Evolutionary conservation across 2,888 invertebrate species (phyloP).

Genomic region (Heliconius sara): DNA sequence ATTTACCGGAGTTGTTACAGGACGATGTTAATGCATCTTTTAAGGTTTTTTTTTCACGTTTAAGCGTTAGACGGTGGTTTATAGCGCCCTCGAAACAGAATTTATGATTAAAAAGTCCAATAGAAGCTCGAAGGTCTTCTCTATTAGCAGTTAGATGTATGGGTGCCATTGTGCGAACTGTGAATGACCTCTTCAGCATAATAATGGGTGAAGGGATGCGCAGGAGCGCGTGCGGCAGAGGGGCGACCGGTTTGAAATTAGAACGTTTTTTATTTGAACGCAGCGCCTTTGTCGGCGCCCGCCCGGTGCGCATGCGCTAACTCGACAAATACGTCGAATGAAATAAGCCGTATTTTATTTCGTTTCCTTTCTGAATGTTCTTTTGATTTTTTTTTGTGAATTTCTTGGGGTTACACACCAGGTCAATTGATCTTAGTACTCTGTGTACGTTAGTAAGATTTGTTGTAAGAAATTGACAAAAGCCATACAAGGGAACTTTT

Average conservation of each 20-base stretch:
- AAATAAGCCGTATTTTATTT: constrained; percentile 82
- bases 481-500: constrained; percentile 32
- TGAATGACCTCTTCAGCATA: constrained; percentile 84
- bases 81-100: constrained; percentile 49
- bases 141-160: constrained; percentile 71
- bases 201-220: constrained; percentile 81
- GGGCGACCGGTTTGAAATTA: constrained; percentile 83
- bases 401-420: constrained; percentile 46
- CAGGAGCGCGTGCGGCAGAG: constrained; percentile 79
- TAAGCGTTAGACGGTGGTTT: constrained; percentile 50
- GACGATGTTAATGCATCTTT: constrained; percentile 51
- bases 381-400: constrained; percentile 60
- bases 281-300: constrained; percentile 79
- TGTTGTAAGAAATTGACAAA: constrained; percentile 40
- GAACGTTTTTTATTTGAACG: constrained; percentile 78
- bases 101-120: constrained; percentile 53
- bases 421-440: constrained; percentile 45
- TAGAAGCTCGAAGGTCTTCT: constrained; percentile 62
- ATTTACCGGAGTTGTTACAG: constrained; percentile 45
- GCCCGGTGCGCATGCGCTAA: constrained; percentile 81
- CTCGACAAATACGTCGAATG: constrained; percentile 83
- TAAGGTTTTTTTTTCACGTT: constrained; percentile 49
- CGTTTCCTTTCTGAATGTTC: constrained; percentile 71
- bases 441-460: constrained; percentile 32
- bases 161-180: constrained; percentile 80